Evolutionary conservation across 2,113 vertebrate species (phyloP).

Genomic region (Phyllopteryx taeniolatus): DNA sequence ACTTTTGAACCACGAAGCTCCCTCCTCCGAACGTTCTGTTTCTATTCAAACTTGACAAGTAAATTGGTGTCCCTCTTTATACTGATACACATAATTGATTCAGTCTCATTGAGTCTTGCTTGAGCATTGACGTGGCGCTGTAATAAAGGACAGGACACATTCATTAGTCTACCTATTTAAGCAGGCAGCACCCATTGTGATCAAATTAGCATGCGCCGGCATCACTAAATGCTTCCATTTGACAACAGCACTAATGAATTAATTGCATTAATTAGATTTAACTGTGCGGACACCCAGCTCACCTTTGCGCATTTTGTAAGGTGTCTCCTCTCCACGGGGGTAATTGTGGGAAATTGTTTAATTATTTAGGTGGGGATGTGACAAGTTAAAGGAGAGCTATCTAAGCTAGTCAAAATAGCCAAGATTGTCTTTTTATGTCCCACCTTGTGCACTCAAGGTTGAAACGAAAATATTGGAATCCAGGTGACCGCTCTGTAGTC

Average conservation of each 20-base stretch:
- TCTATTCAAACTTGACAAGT: constrained; percentile 4
- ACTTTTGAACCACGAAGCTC: constrained; percentile 25
- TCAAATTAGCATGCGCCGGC: constrained; percentile 60
- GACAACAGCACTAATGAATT: constrained; percentile 65
- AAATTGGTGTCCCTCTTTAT: constrained; percentile 23
- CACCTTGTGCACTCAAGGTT: neutral
- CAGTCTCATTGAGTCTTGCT: constrained; percentile 6
- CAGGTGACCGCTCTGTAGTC: no score
- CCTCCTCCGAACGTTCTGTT: neutral
- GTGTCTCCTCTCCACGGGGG: constrained; percentile 12
- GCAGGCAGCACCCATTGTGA: constrained; percentile 53
- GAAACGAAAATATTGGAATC: neutral
- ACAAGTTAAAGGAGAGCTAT: neutral
- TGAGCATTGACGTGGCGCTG: neutral
- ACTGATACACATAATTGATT: constrained; percentile 41
- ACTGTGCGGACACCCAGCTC: constrained; percentile 36
- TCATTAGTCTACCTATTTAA: constrained; percentile 56
- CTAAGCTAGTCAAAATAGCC: no score
- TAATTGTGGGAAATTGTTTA: constrained; percentile 26
- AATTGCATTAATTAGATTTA: constrained; percentile 54
- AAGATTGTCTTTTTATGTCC: neutral
- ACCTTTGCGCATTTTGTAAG: constrained; percentile 42
- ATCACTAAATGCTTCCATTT: constrained; percentile 45
- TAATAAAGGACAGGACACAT: constrained; percentile 35
- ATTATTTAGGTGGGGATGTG: constrained; percentile 40